phyloP scores from a whole-genome alignment of 2,797 vertebrate genomes.

The Delichon dasypus region DNA sequence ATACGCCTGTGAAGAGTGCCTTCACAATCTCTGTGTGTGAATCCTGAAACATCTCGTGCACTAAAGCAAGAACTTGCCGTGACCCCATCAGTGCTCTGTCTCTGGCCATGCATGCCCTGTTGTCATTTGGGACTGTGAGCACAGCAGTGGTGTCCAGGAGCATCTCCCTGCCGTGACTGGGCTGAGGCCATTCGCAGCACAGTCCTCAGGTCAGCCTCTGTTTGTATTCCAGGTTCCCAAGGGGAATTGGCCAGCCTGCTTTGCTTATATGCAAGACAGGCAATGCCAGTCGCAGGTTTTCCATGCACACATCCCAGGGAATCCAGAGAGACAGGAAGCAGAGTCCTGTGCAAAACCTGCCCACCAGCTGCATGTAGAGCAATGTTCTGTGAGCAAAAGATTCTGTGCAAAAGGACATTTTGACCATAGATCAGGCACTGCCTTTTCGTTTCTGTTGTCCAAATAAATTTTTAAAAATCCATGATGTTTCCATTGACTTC shows the following conservation, averaged over 20 bases:
- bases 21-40: background rate
- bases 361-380: background rate
- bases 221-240: background rate
- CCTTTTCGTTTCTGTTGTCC: background rate
- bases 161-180: rapidly evolving
- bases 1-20: rapidly evolving
- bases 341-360: background rate
- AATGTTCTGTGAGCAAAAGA: background rate
- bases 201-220: background rate
- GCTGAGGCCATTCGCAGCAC: background rate
- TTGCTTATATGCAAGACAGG: background rate
- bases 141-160: background rate
- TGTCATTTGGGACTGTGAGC: background rate
- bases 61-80: background rate
- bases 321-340: background rate
- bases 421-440: background rate
- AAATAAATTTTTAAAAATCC: background rate
- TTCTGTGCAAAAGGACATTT: background rate
- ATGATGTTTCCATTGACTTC: background rate
- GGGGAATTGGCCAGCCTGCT: background rate
- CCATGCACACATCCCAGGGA: background rate
- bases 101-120: background rate
- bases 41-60: background rate
- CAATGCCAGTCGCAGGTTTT: background rate
- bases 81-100: background rate